Percentiles rank a stretch among this genome's conserved stretches.
phyloP scores from a whole-genome alignment of 2,888 invertebrate genomes.

The Zeuzera pyrina region DNA sequence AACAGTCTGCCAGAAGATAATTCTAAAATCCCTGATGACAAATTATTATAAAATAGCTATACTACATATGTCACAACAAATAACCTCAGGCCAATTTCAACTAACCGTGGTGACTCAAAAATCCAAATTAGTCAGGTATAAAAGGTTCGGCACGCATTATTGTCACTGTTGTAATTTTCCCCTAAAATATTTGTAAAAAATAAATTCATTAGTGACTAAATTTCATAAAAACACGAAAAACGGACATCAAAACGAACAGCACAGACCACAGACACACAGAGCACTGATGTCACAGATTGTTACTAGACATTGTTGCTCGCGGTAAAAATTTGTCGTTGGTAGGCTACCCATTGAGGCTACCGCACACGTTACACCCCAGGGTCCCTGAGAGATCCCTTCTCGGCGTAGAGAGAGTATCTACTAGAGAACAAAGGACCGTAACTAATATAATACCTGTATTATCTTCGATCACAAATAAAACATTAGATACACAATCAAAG shows the following conservation, averaged over 20 bases:
- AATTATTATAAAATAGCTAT: slow-evolving; percentile 42
- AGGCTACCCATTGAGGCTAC: too few species aligned
- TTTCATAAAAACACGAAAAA: slow-evolving; percentile 50
- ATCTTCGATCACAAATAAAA: too few species aligned
- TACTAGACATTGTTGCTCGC: too few species aligned
- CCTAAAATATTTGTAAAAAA: slow-evolving; percentile 53
- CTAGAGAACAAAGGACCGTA: too few species aligned
- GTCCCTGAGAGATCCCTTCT: too few species aligned
- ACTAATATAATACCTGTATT: too few species aligned
- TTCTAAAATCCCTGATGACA: slow-evolving; percentile 37
- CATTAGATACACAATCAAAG: too few species aligned
- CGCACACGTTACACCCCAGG: too few species aligned
- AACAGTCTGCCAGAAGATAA: slow-evolving; percentile 6
- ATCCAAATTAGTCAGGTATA: slow-evolving; percentile 58
- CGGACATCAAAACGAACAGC: slow-evolving; percentile 39
- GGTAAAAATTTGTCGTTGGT: too few species aligned
- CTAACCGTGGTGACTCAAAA: slow-evolving; percentile 68
- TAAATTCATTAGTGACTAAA: slow-evolving; percentile 52
- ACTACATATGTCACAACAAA: slow-evolving; percentile 63
- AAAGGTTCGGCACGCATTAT: slow-evolving; percentile 68
- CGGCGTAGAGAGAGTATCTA: too few species aligned
- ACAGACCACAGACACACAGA: slow-evolving; percentile 44
- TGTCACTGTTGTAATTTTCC: slow-evolving; percentile 55
- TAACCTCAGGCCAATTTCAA: slow-evolving; percentile 63
- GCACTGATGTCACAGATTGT: too few species aligned